Conservation (phyloP, 1,140 invertebrate species). For the Neodiprion pinetum region DNA sequence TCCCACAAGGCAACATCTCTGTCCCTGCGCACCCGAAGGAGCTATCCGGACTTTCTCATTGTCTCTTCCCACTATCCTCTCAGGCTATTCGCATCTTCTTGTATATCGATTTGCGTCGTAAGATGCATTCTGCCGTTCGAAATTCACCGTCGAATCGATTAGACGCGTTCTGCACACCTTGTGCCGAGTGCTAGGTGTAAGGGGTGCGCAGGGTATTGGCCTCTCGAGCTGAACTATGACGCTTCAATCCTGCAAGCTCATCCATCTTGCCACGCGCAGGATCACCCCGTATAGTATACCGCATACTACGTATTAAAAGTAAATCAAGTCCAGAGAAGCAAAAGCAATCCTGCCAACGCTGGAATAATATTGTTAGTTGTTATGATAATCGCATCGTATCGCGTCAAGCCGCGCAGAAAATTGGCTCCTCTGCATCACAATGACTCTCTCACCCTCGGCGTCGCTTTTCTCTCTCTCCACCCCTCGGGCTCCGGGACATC, state of each 20-base stretch:
- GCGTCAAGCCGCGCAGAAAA: conserved; percentile 63
- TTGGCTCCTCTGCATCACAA: conserved; percentile 65
- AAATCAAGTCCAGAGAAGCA: conserved; percentile 7
- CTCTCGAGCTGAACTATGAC: not conserved
- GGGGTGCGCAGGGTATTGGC: too few relatives aligned
- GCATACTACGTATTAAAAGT: not conserved
- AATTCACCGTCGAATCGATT: not conserved
- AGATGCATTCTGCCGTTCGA: not conserved
- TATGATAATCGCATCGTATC: conserved; percentile 64
- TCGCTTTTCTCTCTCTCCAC: conserved; percentile 32
- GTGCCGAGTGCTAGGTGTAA: too few relatives aligned
- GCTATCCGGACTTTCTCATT: conserved; percentile 16
- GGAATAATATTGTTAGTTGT: conserved; percentile 63
- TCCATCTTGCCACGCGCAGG: conserved; percentile 1
- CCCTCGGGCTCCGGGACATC: not conserved
- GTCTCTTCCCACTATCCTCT: conserved; percentile 17
- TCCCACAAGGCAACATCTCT: too few relatives aligned
- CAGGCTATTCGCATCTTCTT: not conserved
- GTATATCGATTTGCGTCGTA: conserved; percentile 16
- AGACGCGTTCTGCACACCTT: not conserved
- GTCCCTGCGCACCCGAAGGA: conserved; percentile 12
- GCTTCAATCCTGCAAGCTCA: not conserved
- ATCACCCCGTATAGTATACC: not conserved
- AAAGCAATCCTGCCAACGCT: conserved; percentile 35
- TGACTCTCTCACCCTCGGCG: conserved; percentile 40